Percentiles rank a stretch among this genome's conserved stretches.
Conservation (phyloP, 2,888 invertebrate species). For the Diploptera punctata region DNA sequence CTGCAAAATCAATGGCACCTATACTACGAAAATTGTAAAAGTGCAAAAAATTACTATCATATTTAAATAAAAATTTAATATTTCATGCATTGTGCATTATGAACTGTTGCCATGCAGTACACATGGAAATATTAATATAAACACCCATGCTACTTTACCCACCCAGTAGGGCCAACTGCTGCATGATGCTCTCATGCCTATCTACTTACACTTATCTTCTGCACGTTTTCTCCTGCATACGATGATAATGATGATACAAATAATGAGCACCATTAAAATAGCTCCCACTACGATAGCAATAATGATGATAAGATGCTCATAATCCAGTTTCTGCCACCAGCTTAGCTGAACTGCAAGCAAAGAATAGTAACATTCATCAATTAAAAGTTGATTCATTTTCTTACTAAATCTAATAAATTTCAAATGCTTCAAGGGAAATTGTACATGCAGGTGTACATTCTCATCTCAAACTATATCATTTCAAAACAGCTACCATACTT, state of each 20-base stretch:
- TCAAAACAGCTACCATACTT: too few species aligned
- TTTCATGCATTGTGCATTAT: conserved; percentile 15
- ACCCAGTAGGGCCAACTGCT: not conserved
- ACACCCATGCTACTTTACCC: not conserved
- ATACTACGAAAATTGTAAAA: too few species aligned
- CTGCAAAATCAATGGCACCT: too few species aligned
- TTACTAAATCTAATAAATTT: too few species aligned
- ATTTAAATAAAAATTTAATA: too few species aligned
- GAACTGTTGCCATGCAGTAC: not conserved
- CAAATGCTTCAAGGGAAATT: too few species aligned
- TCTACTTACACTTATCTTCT: conserved; percentile 80
- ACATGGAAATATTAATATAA: too few species aligned
- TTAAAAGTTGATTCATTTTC: not conserved
- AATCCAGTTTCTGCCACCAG: conserved; percentile 76
- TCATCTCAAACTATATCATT: too few species aligned
- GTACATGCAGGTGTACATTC: not conserved
- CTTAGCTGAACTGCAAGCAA: conserved; percentile 59
- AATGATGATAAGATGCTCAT: conserved; percentile 79
- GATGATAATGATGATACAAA: conserved; percentile 85
- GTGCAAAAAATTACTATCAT: too few species aligned
- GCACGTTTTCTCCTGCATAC: conserved; percentile 84
- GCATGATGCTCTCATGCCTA: conserved; percentile 11
- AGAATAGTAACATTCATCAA: not conserved
- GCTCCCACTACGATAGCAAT: conserved; percentile 72
- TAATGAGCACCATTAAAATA: conserved; percentile 74